Evolutionary conservation across 2,113 vertebrate genomes (phyloP).

Genomic region (Lampris megalopsis): DNA sequence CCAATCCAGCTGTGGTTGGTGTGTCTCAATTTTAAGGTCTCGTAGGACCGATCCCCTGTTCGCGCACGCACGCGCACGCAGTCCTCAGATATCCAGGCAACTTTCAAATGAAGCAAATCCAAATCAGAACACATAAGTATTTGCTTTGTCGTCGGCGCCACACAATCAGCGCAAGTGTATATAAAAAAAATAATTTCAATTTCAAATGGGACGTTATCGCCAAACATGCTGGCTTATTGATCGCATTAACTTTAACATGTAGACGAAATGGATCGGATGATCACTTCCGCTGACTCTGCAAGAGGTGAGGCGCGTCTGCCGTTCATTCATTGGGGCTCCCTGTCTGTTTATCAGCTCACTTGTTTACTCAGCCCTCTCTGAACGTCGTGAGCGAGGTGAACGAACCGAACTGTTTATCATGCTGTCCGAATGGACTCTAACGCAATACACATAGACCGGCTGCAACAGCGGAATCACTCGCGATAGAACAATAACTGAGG

Average conservation of each 20-base stretch:
- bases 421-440: background rate
- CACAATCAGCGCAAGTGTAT: too few relatives aligned
- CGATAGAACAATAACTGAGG: constrained; percentile 12
- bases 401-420: constrained; percentile 45
- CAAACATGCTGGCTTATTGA: background rate
- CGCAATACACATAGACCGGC: background rate
- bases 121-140: too few relatives aligned
- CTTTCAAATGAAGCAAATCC: too few relatives aligned
- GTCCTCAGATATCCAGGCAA: too few relatives aligned
- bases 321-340: background rate
- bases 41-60: background rate
- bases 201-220: background rate
- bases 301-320: constrained; percentile 5
- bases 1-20: constrained; percentile 2
- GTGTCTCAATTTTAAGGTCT: background rate
- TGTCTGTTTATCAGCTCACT: background rate
- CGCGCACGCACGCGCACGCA: too few relatives aligned
- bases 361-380: constrained; percentile 56
- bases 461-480: constrained; percentile 16
- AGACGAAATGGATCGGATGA: constrained; percentile 4
- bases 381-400: constrained; percentile 68
- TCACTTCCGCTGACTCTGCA: constrained; percentile 31
- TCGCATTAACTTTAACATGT: background rate
- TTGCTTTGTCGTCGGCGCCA: too few relatives aligned
- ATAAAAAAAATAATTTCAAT: too few relatives aligned